Evolutionary conservation across 2,113 vertebrate species (phyloP).

Genomic region (zebrafish (Danio rerio)): GRCz12tu NC_133196.1:19692501-19693000

Average conservation of each 20-base stretch:
- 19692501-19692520: slow-evolving; percentile 18
- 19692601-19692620: not conserved
- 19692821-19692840: not conserved
- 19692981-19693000: slow-evolving; percentile 99
- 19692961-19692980: slow-evolving; percentile 97
- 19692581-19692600: slow-evolving; percentile 88
- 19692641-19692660: not conserved
- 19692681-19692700: slow-evolving; percentile 98
- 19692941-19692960: slow-evolving; percentile 88
- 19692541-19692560: slow-evolving; percentile 98
- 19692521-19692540: slow-evolving; percentile 93
- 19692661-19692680: slow-evolving; percentile 60
- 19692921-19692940: not conserved
- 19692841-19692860: not conserved
- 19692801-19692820: not conserved
- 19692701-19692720: slow-evolving; percentile 99
- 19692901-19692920: not conserved
- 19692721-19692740: slow-evolving; percentile 87
- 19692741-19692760: no score
- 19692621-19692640: not conserved
- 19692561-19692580: slow-evolving; percentile 98
- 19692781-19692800: no score
- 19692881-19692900: not conserved
- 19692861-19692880: no score
- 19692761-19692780: no score